Conservation (phyloP, 2,797 vertebrate species). For the Manis crassicaudata region DNA sequence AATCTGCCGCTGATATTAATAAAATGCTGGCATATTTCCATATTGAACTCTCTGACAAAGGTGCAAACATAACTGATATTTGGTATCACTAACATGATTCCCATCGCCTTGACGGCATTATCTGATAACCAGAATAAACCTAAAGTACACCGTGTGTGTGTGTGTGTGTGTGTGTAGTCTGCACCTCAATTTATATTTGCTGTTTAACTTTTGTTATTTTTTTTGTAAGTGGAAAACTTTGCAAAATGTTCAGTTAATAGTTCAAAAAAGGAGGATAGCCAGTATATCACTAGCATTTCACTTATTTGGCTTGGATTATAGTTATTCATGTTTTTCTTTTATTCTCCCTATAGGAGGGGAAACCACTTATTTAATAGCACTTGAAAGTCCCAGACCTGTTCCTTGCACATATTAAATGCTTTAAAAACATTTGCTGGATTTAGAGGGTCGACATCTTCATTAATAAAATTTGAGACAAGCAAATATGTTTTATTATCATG, state of each 20-base stretch:
- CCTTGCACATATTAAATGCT: neutral
- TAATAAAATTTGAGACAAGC: neutral
- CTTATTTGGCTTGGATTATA: neutral
- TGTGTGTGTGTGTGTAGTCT: neutral
- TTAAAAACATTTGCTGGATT: neutral
- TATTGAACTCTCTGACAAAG: neutral
- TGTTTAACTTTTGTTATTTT: constrained; percentile 6
- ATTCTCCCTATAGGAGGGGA: neutral
- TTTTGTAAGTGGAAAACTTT: neutral
- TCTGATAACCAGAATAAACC: neutral
- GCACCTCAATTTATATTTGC: neutral
- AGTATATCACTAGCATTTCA: neutral
- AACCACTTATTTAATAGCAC: neutral
- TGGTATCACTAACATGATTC: neutral
- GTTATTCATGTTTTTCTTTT: constrained; percentile 29
- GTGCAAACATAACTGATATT: neutral
- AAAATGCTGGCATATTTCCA: constrained; percentile 2
- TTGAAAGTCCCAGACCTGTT: neutral
- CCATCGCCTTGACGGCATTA: neutral
- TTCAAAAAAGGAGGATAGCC: neutral
- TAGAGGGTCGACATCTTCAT: neutral
- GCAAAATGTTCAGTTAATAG: neutral
- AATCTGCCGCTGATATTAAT: neutral
- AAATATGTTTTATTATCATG: constrained; percentile 3
- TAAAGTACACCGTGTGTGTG: neutral